A percentile compares a stretch with the other conserved stretches of the same genome.
These are phyloP conservation scores for Lochmaea capreae DNA, from an alignment of 2,888 invertebrate species.

Conservation along the genomic window DNA sequence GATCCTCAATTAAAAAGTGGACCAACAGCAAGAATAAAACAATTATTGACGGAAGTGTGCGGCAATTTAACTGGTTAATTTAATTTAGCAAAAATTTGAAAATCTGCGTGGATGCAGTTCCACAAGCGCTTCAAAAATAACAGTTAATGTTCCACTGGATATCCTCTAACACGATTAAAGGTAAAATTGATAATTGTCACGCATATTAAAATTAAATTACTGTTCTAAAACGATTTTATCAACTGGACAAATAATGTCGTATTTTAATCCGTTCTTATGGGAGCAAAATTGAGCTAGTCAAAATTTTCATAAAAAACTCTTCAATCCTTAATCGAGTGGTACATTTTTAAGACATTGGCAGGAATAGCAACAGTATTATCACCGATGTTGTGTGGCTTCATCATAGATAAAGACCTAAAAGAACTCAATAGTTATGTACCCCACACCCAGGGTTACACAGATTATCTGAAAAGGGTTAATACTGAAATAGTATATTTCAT, in stretches of 20 bases:
- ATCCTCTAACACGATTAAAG: constrained; percentile 49
- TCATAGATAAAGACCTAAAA: no score
- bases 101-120: constrained; percentile 36
- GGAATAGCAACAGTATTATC: no score
- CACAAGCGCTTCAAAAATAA: constrained; percentile 40
- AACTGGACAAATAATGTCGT: constrained; percentile 33
- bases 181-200: constrained; percentile 52
- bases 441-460: no score
- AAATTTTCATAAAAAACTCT: no score
- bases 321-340: no score
- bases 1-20: neutral
- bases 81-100: constrained; percentile 42
- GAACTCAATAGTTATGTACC: no score
- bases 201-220: constrained; percentile 53
- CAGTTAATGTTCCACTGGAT: constrained; percentile 46
- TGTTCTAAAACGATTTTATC: constrained; percentile 28
- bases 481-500: no score
- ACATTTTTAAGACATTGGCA: no score
- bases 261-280: constrained; percentile 24
- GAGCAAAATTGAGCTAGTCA: neutral
- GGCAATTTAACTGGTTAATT: constrained; percentile 38
- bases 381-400: no score
- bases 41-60: constrained; percentile 19
- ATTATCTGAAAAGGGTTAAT: no score
- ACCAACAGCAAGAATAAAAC: constrained; percentile 9